Percentiles rank a stretch among this genome's conserved stretches.
phyloP scores from a whole-genome alignment of 2,888 invertebrate genomes.

The Cephus pygmeus region DNA sequence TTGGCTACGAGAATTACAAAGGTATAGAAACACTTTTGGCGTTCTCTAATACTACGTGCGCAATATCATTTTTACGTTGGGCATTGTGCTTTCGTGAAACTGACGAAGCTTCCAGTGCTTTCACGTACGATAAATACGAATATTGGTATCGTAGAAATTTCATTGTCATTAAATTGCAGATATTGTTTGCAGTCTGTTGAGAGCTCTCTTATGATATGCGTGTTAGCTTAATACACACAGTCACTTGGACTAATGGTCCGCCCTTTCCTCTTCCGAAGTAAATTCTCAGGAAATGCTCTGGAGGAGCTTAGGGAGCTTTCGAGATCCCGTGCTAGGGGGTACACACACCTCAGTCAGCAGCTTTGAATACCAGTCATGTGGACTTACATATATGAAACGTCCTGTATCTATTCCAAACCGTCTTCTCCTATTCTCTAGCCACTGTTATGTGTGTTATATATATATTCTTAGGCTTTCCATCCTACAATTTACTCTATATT shows the following conservation, averaged over 20 bases:
- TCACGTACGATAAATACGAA: not conserved
- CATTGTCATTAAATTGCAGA: not conserved
- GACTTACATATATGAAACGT: not conserved
- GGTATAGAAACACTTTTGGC: not conserved
- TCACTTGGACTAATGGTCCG: not conserved
- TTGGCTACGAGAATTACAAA: not conserved
- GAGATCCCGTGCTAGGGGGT: not conserved
- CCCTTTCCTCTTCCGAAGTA: not conserved
- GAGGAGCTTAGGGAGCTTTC: not conserved
- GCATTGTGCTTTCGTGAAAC: not conserved
- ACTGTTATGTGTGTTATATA: no score
- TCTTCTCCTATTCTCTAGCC: not conserved
- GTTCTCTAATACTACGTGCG: not conserved
- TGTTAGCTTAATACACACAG: not conserved
- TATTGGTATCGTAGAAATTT: not conserved
- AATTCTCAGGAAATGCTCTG: not conserved
- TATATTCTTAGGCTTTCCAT: not conserved
- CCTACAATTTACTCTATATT: not conserved
- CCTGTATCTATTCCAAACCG: not conserved
- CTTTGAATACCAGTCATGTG: not conserved
- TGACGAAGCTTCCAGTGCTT: not conserved
- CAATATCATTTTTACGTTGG: not conserved
- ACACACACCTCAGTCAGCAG: not conserved
- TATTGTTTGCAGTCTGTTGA: not conserved
- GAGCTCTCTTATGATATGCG: not conserved